phyloP scores from a whole-genome alignment of 2,797 vertebrate species.

The Sandelia bainsii region DNA sequence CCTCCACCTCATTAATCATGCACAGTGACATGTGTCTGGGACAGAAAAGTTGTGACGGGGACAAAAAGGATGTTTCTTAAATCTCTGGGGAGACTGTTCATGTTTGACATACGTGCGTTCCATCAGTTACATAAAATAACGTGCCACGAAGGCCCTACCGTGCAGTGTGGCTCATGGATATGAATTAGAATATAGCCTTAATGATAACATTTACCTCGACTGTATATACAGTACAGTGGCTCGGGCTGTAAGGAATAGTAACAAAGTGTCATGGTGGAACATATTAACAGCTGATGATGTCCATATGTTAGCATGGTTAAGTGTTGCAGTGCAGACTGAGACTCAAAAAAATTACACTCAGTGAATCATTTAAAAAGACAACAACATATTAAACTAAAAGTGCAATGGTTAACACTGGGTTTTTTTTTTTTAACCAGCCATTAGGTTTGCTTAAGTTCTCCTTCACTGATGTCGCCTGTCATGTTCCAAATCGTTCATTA shows the following conservation, averaged over 20 bases:
- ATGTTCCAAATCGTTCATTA: neutral
- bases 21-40: conserved; percentile 62
- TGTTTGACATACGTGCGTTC: conserved; percentile 79
- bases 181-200: conserved; percentile 85
- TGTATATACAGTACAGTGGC: conserved; percentile 87
- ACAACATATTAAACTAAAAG: conserved; percentile 8
- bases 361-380: conserved; percentile 42
- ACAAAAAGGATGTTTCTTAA: conserved; percentile 76
- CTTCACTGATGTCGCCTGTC: neutral
- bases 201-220: conserved; percentile 88
- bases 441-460: neutral
- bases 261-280: conserved; percentile 83
- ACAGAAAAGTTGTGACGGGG: conserved; percentile 69
- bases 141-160: conserved; percentile 74
- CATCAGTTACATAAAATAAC: conserved; percentile 78
- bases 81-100: conserved; percentile 70
- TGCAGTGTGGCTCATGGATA: conserved; percentile 81
- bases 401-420: neutral
- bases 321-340: conserved; percentile 52
- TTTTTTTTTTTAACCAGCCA: neutral
- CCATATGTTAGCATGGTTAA: conserved; percentile 81
- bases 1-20: conserved; percentile 69
- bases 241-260: conserved; percentile 86
- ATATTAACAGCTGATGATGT: conserved; percentile 87
- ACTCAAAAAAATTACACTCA: conserved; percentile 22